Evolutionary conservation across 2,113 vertebrate genomes (phyloP).

Genomic region (Calidris pygmaea): DNA sequence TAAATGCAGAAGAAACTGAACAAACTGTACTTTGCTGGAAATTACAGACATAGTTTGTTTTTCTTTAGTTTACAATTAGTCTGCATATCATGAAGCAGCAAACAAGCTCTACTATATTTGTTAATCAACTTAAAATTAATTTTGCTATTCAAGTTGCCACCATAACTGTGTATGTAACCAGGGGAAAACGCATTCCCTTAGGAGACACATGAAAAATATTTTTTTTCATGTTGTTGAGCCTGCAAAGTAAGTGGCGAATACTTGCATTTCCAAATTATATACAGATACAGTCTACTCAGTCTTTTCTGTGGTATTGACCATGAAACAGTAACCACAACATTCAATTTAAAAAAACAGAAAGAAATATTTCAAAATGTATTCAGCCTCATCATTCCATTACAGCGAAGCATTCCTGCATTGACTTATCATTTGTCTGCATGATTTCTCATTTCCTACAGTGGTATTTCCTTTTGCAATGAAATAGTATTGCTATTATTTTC

Average conservation of each 20-base stretch:
- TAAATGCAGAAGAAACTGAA: neutral
- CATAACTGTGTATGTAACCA: neutral
- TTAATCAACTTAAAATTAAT: neutral
- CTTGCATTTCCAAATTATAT: neutral
- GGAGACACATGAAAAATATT: neutral
- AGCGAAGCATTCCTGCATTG: neutral
- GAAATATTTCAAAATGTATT: neutral
- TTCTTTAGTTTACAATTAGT: neutral
- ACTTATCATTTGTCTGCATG: neutral
- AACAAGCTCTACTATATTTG: neutral
- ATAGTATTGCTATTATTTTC: slow-evolving; percentile 3
- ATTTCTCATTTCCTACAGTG: neutral
- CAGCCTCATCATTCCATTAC: neutral
- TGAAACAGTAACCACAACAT: neutral
- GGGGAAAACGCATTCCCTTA: neutral
- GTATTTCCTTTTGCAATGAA: neutral
- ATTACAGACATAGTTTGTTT: neutral
- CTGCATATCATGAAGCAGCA: neutral
- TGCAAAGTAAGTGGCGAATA: neutral
- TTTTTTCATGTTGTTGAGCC: neutral
- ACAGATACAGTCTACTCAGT: neutral
- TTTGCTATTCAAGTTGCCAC: neutral
- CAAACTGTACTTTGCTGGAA: neutral
- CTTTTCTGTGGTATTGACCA: neutral
- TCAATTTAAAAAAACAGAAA: neutral